Evolutionary conservation across 2,797 vertebrate genomes (phyloP), one percentile per base, ranked within the genome.

Genomic region (Sebastes variabilis): DNA sequence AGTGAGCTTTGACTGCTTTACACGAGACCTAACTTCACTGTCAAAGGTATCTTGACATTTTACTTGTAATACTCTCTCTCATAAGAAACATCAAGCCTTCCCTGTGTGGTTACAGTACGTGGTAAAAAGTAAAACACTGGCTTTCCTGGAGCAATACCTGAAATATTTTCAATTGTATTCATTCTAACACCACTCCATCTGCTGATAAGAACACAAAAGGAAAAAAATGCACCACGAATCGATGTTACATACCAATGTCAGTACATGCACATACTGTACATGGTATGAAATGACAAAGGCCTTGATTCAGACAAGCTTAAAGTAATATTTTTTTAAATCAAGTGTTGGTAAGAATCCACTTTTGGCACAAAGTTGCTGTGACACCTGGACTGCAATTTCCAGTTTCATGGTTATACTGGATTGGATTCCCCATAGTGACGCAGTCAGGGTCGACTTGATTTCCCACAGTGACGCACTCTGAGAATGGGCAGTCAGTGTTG

Each of bases 191-290:
- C 6, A 3, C 64, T 38, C 30, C 27, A 18, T 60, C 38, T 68
- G n/a, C 62, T 79, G 80, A 86, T 82, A 72, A 84, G 64, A 59
- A 49, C 30, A 79, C 74, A 84, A 82, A 84, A 24, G 64, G 22
- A 54, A 61, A 81, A 75, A 24, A 55, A 59, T 71, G 38, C 24
- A 36, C 7, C n/a, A 38, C 62, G 25, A 60, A 56, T 80, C 12
- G 12, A 38, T 38, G 36, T 13, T 38, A 38, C 36, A 38, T 38
- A 38, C 30, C 8, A 11, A 8, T 66, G 70, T 65, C 38, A 36
- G 61, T 56, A 6, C 65, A 38, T 4, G 8, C 36, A 46, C 11
- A 0, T 25, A 54, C 9, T 22, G 10, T 25, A 67, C 38, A 70
- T 56, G 22, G 1, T 55, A 71, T 58, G 46, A 61, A 34, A 69